Evolutionary conservation across 2,113 vertebrate genomes (phyloP), one percentile per base, ranked within the genome.

Genomic region (Cacatua alba): DNA sequence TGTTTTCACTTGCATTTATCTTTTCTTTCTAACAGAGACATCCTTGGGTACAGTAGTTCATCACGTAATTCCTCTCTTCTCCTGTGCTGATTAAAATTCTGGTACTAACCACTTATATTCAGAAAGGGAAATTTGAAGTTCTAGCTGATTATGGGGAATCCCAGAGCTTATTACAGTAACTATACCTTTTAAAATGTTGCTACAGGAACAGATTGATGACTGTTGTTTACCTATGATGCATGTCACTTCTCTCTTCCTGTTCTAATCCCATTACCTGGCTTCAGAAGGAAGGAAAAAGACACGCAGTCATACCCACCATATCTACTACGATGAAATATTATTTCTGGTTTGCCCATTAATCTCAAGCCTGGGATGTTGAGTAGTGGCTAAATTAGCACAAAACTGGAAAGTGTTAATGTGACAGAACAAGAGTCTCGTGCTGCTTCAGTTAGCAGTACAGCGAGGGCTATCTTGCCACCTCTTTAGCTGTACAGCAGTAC

Each of bases 71-170:
- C 77, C 57, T 95, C 69, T 94, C 67, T 94, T 90, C 85, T 63
- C 49, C 39, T 60, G 6, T 11, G 81, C 81, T 87, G 86, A 95
- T 93, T 69, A 94, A 89, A 96, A 96, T 96, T 94, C 83, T 94
- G 82, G 72, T 90, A 70, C 88, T 90, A 94, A 96, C 79, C 62
- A 82, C 59, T 72, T 74, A 13, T 1, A 17, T 71, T 92, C 55
- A 93, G 75, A 84, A 95, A 90, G 69, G 86, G 96, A 97, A 96
- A 82, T 88, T 28, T 86, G 49, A 84, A 82, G 53, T 91, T 95
- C 46, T 79, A 59, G 64, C 15, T 46, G 69, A 63, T 87, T n/a
- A 28, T 43, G 94, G 94, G 95, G 96, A 97, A 92, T 88, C 91
- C 92, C 95, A 86, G 67, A 80, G 44, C 49, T 81, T 84, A 9